Conservation (phyloP, 2,888 invertebrate species). For the Sisyra terminalis region DNA sequence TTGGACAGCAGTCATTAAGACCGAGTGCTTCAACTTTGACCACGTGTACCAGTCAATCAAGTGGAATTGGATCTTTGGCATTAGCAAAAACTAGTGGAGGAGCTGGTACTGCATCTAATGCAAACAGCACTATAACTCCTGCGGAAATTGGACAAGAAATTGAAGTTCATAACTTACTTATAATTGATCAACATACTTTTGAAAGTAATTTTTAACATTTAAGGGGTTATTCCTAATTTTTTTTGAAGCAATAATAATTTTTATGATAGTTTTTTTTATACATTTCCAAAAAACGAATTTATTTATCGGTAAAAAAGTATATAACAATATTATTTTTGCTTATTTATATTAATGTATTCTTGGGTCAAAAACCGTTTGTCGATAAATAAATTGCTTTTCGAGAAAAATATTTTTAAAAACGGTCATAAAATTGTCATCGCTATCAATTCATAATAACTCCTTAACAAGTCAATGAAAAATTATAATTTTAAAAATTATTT, state of each 20-base stretch:
- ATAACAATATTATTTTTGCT: no score
- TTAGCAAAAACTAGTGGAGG: slow-evolving; percentile 27
- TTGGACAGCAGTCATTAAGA: slow-evolving; percentile 45
- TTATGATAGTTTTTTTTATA: no score
- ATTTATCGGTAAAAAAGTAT: no score
- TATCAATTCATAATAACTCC: neutral
- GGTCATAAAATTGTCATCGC: slow-evolving; percentile 3
- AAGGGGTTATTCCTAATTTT: no score
- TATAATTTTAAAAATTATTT: slow-evolving; percentile 9
- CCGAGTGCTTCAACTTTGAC: slow-evolving; percentile 69
- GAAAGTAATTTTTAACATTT: slow-evolving; percentile 44
- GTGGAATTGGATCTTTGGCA: slow-evolving; percentile 30
- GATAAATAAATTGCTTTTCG: no score
- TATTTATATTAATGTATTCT: no score
- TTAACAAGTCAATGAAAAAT: no score
- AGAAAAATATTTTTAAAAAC: neutral
- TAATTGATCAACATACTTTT: slow-evolving; percentile 94
- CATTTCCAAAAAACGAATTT: no score
- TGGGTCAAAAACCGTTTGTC: no score
- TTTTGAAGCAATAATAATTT: no score
- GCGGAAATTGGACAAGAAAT: slow-evolving; percentile 63
- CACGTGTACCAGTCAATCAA: slow-evolving; percentile 41
- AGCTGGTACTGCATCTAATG: slow-evolving; percentile 24
- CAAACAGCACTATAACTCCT: slow-evolving; percentile 16
- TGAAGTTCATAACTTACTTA: slow-evolving; percentile 75